Base-by-base conservation (phyloP, 2,888 invertebrate species). In the Lycia hirtaria region DNA sequence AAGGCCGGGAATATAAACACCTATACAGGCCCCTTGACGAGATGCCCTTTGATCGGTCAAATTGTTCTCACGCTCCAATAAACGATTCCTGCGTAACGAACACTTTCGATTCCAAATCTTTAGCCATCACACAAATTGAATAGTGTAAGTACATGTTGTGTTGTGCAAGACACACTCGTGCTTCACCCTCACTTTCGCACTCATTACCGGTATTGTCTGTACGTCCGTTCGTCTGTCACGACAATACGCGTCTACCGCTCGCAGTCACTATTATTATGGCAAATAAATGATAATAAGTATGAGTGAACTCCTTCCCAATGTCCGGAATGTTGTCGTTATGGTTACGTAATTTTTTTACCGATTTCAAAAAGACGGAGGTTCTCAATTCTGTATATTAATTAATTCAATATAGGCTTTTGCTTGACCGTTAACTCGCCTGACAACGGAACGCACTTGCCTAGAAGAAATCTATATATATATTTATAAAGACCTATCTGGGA, bases 131-230 rank as follows among this genome's bases (percentile, higher is more conserved):
- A 26, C 9, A 28, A 32, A 35, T 17, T 12, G n/a, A 43, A 14
- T 5, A 9, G 45, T 22, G 14, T 22, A 20, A 4, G 33, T 9
- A 9, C 10, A n/a, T 14, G 10, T 33, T 22, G 14, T 35, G 48
- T 61, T 55, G 50, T 54, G 47, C 52, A 55, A 49, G 50, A 35
- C 9, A 41, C 32, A 47, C 54, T 68, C 72, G 66, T 69, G 63
- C 58, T 59, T 22, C 38, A 60, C 57, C 44, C 61, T 63, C 65
- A 73, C 73, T 75, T 69, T 73, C 72, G 47, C 66, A 66, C 47
- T 61, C 66, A 69, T 69, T 71, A 65, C 49, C 51, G 48, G 44
- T 45, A 67, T 52, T 51, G 54, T 54, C 49, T 50, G 64, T 48
- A 33, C 33, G 62, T 63, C 54, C 52, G 65, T 51, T 17, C 48